Base-by-base conservation (phyloP, 1,140 invertebrate species). In the Aphis craccivora region DNA sequence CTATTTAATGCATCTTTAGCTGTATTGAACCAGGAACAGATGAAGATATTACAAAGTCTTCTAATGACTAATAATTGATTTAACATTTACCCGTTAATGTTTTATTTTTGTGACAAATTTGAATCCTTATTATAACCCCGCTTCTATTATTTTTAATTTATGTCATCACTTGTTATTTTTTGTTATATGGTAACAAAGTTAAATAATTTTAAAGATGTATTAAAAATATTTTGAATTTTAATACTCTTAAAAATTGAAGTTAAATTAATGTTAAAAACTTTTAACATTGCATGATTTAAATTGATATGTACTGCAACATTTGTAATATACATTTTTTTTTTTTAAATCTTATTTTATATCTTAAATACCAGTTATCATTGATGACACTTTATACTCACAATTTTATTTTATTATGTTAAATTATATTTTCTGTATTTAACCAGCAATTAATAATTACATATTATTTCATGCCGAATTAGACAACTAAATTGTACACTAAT, bases 121-220 rank as follows among this genome's bases (percentile, higher is more conserved):
- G 20, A 37, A 92, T 92, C 45, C 18, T 83, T 83, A 83, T 45
- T 89, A 37, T 87, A 90, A 90, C 18, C 76, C 43, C 22, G 91
- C 91, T 93, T 91, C 6, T 91, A 91, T 37, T 91, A 91, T 45
- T 48, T 83, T 91, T 91, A 91, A 48, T 40, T 67, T 88, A 51
- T 81, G 30, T 93, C n/a, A 55, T 55, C 40, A 40, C 30, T 93
- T 93, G 40, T 93, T 83, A 35, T 93, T 84, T 53, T 93, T 93
- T 93, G 91, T 93, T 93, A 86, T 86, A 43, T 53, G 30, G 35
- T 93, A 86, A 93, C 91, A 93, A 93, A 93, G 37, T 40, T 37
- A 81, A 76, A 81, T 81, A 20, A 45, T 35, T 81, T n/a, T 3
- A 18, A 48, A 48, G 18, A 91, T 51, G 23, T 76, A 76, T 76